Base-by-base conservation (phyloP, 2,888 invertebrate genomes). In the Cephonodes hylas region DNA sequence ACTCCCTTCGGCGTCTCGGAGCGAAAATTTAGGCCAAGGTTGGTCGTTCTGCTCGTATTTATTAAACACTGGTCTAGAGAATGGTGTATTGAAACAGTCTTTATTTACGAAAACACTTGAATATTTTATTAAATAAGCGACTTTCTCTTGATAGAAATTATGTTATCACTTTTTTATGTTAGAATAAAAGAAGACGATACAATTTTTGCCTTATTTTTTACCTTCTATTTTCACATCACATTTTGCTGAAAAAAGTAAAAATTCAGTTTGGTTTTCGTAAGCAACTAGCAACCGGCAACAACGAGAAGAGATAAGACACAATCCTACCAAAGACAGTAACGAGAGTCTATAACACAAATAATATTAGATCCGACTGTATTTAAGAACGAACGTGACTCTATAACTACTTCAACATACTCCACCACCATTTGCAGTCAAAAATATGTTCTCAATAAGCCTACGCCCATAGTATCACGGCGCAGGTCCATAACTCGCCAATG, bases 401-500 rank as follows among this genome's bases (percentile, higher is more conserved):
- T 38, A 3, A 38, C n/a, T 38, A 38, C n/a, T n/a, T n/a, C 10
- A 38, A 38, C 31, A 10, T 10, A 10, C 38, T 10, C 34, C 10
- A 38, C n/a, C 38, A 38, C 38, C 38, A n/a, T 38, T 8, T 5
- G 13, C n/a, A 38, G 10, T n/a, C 10, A n/a, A n/a, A 38, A n/a
- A 38, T 3, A 38, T 3, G 13, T n/a, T n/a, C 8, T 8, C 4
- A 53, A 18, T 53, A 48, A 48, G 48, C 15, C 23, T 34, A 18
- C 23, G 25, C 13, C 42, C 42, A 45, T 27, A 46, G 8, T 46
- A 20, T 38, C 15, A 42, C 23, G 42, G 25, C 15, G 46, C 44
- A 15, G 27, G 27, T 42, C 46, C 58, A 60, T 56, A 60, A 60
- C 58, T 58, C 42, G 53, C 13, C 15, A 15, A 56, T 38, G 59